phyloP scores from a whole-genome alignment of 92 coral and sea anemone genomes.

The Scolanthus callimorphus region DNA sequence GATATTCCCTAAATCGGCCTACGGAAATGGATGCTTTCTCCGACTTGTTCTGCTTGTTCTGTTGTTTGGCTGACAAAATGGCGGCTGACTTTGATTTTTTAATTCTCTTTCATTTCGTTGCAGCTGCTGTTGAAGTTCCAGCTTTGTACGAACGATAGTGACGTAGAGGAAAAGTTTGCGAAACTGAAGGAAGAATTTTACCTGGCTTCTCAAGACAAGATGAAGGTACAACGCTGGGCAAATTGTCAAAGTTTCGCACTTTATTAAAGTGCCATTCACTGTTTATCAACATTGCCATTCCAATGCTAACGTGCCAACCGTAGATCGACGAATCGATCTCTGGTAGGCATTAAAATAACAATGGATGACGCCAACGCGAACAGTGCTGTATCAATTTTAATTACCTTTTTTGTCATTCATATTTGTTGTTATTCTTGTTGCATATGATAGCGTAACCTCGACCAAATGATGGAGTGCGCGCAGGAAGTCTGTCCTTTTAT shows the following conservation, averaged over 20 bases:
- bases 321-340: too few relatives aligned
- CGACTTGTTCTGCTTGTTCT: too few relatives aligned
- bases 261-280: not conserved
- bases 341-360: too few relatives aligned
- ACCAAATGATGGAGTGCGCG: conserved; percentile 85
- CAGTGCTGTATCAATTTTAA: too few relatives aligned
- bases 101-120: not conserved
- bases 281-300: not conserved
- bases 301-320: too few relatives aligned
- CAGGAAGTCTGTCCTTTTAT: conserved; percentile 89
- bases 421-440: too few relatives aligned
- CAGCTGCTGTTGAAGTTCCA: conserved; percentile 91
- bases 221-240: conserved; percentile 51
- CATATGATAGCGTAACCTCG: conserved; percentile 82
- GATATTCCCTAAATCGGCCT: too few relatives aligned
- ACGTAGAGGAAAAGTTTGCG: conserved; percentile 74
- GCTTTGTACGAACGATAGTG: conserved; percentile 73
- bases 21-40: too few relatives aligned
- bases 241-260: not conserved
- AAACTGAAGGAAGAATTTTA: conserved; percentile 74
- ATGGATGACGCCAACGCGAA: too few relatives aligned
- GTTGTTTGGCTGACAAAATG: too few relatives aligned
- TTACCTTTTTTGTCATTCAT: too few relatives aligned
- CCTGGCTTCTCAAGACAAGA: conserved; percentile 75
- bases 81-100: too few relatives aligned